Base-by-base conservation (phyloP, 2,113 vertebrate genomes). In the Gulo gulo region DNA sequence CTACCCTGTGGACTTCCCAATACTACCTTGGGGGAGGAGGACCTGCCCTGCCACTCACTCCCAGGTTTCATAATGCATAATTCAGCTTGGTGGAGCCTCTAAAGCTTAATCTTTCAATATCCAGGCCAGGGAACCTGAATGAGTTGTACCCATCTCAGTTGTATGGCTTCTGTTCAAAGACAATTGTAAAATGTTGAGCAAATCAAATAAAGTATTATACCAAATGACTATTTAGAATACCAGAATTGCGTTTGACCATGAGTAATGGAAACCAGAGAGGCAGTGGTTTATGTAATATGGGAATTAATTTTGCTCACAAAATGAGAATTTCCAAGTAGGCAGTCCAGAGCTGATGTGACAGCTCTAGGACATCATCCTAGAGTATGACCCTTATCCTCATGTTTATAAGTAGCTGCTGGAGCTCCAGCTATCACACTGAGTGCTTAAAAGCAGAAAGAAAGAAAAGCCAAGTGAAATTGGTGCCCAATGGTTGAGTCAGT, bases 181-280 rank as follows among this genome's bases (percentile, higher is more conserved):
- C 18, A 88, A 45, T 71, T 82, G 24, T n/a, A 83, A 90, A 97
- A 91, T 42, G 50, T 71, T 94, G 63, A 95, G 83, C 94, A 94
- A 20, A 94, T 61, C 55, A 73, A 80, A 18, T 88, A 42, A 57
- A 88, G 50, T 82, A 45, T 94, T 88, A 65, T 47, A 61, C 73
- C 42, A n/a, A 89, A 87, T 74, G 88, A 94, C 80, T 95, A 61
- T 87, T 97, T 95, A 69, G 94, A 97, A 96, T 97, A 87, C 80
- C 81, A 83, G 96, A 93, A 63, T 81, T 92, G 74, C 80, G 73
- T 86, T 97, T 20, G 10, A 86, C 94, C 95, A 47, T 85, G 63
- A 97, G 45, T 78, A 95, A 82, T 61, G 94, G 74, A 93, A 92
- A 97, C 23, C 81, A 88, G 69, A 96, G 88, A 90, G 50, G 39